phyloP scores from a whole-genome alignment of 2,888 invertebrate genomes.

The Oscheius sp. region DNA sequence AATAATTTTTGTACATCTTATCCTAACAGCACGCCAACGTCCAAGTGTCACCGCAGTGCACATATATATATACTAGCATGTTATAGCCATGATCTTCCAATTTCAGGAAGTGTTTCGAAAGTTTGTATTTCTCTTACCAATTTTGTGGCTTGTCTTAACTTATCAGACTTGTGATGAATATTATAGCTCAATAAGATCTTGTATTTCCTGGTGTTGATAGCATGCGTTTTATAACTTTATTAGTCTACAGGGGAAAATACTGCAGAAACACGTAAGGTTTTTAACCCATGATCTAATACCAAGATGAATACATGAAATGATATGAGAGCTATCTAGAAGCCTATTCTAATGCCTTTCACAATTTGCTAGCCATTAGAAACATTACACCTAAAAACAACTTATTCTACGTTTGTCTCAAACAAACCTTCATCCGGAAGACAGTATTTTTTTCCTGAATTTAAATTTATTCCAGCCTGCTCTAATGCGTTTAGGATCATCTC shows the following conservation, averaged over 20 bases:
- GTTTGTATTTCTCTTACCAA: not conserved
- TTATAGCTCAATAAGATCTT: not conserved
- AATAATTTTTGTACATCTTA: not conserved
- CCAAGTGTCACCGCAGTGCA: not conserved
- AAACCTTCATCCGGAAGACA: slow-evolving; percentile 57
- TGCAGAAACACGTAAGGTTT: slow-evolving; percentile 26
- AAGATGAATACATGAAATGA: slow-evolving; percentile 18
- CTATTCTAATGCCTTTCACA: not conserved
- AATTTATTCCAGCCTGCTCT: slow-evolving; percentile 49
- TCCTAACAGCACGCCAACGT: not conserved
- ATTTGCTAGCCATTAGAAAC: slow-evolving; percentile 61
- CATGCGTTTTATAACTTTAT: not conserved
- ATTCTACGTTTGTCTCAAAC: too few relatives aligned
- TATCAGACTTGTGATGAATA: slow-evolving; percentile 14
- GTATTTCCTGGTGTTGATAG: not conserved
- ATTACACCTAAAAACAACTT: too few relatives aligned
- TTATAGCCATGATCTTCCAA: not conserved
- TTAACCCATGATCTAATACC: slow-evolving; percentile 19
- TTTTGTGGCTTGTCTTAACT: not conserved
- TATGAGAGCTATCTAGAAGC: not conserved
- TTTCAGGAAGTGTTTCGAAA: not conserved
- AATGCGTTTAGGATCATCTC: slow-evolving; percentile 51
- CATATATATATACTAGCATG: slow-evolving; percentile 5
- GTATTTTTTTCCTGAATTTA: slow-evolving; percentile 48
- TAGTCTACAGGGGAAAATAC: slow-evolving; percentile 26